Base-by-base conservation (phyloP, 1,140 invertebrate species). In the Papilio polytes region DNA sequence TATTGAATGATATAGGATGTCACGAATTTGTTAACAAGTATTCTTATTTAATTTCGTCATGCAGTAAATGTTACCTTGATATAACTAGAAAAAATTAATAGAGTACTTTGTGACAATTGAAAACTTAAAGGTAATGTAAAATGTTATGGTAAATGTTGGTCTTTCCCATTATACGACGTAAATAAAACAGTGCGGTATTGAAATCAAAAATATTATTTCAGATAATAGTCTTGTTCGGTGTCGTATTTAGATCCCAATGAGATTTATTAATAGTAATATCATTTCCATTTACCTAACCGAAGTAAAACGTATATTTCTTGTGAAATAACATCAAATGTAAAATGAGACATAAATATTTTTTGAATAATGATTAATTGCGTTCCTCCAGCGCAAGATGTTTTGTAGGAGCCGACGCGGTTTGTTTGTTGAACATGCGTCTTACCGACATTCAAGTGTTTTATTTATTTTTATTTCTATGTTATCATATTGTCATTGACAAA, bases 301-400 rank as follows among this genome's bases (percentile, higher is more conserved):
- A 13, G 13, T n/a, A n/a, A n/a, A 56, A n/a, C 20, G 18, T 26
- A 10, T 22, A 66, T 66, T 12, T 70, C 12, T 70, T 36, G 63
- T 12, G 22, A 31, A 31, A 15, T 70, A 70, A 70, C 26, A 31
- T 31, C 13, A 70, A 70, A 70, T 70, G 4, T 70, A 31, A 70
- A 31, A 12, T 31, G 26, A 70, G 26, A 70, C 63, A 70, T 70
- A 31, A 66, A 66, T 59, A 22, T 22, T 13, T 36, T 70, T 70
- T 70, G 63, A 31, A 70, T 70, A 36, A 70, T 70, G 26, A 36
- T 70, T 70, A 70, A 70, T 70, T 70, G 26, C 15, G 26, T 8
- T 70, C 13, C 63, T 63, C 63, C 13, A 26, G 26, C 12, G 8
- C 4, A 70, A 36, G 63, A 66, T 3, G 26, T 66, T 66, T 70